phyloP scores from a whole-genome alignment of 2,888 invertebrate genomes.

The Stegophylla sp. region DNA sequence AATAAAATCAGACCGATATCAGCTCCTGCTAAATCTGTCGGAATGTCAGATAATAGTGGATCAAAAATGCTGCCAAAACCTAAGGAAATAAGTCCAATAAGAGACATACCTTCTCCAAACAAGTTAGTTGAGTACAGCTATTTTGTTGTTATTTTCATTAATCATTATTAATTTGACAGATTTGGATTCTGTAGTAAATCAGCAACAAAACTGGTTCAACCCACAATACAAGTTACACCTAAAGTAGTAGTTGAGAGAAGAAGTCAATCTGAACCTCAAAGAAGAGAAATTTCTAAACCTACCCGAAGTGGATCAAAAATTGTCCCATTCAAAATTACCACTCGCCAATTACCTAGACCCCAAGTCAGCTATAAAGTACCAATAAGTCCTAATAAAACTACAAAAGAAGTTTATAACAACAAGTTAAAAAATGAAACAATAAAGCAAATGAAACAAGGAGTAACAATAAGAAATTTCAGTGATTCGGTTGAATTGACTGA shows the following conservation, averaged over 20 bases:
- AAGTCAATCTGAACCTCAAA: constrained; percentile 57
- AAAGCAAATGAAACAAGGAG: constrained; percentile 56
- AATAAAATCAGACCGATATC: constrained; percentile 51
- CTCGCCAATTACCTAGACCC: constrained; percentile 77
- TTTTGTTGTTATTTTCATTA: not conserved
- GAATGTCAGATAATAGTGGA: not conserved
- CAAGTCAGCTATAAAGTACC: constrained; percentile 72
- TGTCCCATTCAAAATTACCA: constrained; percentile 70
- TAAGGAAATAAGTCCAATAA: constrained; percentile 21
- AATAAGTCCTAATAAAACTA: constrained; percentile 61
- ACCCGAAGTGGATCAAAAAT: constrained; percentile 42
- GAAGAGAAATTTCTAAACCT: constrained; percentile 50
- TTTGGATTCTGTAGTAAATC: constrained; percentile 57
- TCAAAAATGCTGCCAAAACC: constrained; percentile 37
- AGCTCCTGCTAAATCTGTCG: constrained; percentile 20
- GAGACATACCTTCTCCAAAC: constrained; percentile 41
- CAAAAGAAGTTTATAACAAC: constrained; percentile 63
- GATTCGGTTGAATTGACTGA: constrained; percentile 55
- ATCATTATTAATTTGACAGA: constrained; percentile 13
- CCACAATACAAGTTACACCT: constrained; percentile 8
- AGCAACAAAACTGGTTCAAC: constrained; percentile 30
- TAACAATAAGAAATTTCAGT: constrained; percentile 43
- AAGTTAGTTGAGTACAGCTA: constrained; percentile 5
- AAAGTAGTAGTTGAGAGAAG: constrained; percentile 49
- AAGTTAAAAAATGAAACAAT: constrained; percentile 53